Evolutionary conservation across 2,113 vertebrate genomes (phyloP).

Genomic region (Microcebus griseorufus): DNA sequence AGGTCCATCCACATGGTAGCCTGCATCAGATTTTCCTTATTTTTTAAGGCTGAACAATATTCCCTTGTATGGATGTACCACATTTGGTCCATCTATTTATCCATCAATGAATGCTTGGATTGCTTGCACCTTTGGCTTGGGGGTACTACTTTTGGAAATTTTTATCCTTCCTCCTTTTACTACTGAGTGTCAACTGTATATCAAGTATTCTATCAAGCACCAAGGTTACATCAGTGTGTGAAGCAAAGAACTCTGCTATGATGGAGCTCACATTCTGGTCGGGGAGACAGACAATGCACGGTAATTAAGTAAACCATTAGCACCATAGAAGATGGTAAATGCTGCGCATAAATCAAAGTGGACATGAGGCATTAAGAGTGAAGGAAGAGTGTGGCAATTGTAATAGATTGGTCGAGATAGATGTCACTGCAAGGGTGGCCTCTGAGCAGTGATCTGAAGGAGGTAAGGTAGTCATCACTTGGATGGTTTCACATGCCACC

Average conservation of each 20-base stretch:
- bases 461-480: not conserved
- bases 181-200: not conserved
- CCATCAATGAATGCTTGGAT: not conserved
- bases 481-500: not conserved
- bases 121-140: not conserved
- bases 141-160: not conserved
- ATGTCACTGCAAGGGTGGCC: not conserved
- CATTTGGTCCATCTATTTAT: not conserved
- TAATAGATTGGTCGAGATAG: not conserved
- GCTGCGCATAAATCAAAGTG: not conserved
- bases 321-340: not conserved
- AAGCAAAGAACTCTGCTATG: not conserved
- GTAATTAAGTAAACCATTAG: not conserved
- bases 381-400: not conserved
- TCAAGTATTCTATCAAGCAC: not conserved
- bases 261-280: not conserved
- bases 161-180: not conserved
- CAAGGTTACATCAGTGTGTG: not conserved
- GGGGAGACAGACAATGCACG: not conserved
- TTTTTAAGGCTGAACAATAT: not conserved
- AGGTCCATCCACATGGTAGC: not conserved
- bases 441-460: not conserved
- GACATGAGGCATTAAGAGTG: not conserved
- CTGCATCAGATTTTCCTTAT: not conserved
- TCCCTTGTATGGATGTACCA: not conserved